Conservation (phyloP, 2,113 vertebrate genomes). For the Gopherus evgoodei region DNA sequence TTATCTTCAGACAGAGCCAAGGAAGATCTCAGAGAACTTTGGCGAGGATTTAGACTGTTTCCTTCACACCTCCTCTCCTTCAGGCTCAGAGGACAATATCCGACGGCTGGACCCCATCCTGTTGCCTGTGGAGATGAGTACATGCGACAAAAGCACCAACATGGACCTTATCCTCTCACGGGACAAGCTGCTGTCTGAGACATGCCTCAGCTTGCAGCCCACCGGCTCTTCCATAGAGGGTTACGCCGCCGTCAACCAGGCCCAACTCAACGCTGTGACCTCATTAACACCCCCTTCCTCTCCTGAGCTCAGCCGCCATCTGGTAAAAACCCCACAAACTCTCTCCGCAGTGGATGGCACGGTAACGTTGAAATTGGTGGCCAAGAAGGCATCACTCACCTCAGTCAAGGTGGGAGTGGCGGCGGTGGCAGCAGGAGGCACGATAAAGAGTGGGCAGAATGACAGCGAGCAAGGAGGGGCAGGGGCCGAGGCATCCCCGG, state of each 20-base stretch:
- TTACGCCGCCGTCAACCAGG: slow-evolving; percentile 89
- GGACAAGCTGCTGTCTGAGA: slow-evolving; percentile 84
- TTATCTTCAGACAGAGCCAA: slow-evolving; percentile 97
- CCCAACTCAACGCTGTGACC: slow-evolving; percentile 97
- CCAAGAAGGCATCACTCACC: slow-evolving; percentile 92
- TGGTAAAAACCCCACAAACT: slow-evolving; percentile 92
- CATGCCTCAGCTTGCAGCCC: slow-evolving; percentile 83
- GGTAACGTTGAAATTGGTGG: slow-evolving; percentile 93
- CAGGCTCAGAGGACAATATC: slow-evolving; percentile 87
- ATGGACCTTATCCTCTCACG: slow-evolving; percentile 85
- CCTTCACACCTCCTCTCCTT: slow-evolving; percentile 87
- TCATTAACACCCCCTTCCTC: slow-evolving; percentile 97
- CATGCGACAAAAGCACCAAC: slow-evolving; percentile 83
- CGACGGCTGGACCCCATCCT: slow-evolving; percentile 86
- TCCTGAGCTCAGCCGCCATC: slow-evolving; percentile 95
- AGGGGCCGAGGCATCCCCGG: slow-evolving; percentile 85
- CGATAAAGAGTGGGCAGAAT: slow-evolving; percentile 83
- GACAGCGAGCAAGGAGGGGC: slow-evolving; percentile 86
- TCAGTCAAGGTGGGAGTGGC: slow-evolving; percentile 88
- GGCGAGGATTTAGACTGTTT: slow-evolving; percentile 94
- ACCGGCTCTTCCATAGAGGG: slow-evolving; percentile 82
- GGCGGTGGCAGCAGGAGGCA: slow-evolving; percentile 79
- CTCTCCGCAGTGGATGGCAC: slow-evolving; percentile 92
- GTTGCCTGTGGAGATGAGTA: slow-evolving; percentile 80
- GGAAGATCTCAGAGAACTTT: slow-evolving; percentile 92